These are phyloP conservation scores for Pachyrhynchus sulphureomaculatus DNA, from an alignment of 1,140 invertebrate species.

Conservation along the genomic window DNA sequence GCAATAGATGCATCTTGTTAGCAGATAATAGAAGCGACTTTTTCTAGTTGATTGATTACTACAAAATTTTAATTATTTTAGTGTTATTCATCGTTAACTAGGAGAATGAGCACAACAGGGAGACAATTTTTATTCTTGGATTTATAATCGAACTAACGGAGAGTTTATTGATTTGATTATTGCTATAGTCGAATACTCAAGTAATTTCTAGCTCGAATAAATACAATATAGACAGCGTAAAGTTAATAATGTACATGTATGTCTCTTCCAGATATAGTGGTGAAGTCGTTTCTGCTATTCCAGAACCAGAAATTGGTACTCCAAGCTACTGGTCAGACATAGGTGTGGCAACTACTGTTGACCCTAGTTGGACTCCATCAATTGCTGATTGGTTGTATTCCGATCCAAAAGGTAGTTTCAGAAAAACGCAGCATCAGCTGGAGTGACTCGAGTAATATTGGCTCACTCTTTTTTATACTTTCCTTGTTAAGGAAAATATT, in stretches of 20 bases:
- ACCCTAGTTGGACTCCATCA: no score
- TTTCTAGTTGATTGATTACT: no score
- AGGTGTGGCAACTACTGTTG: neutral
- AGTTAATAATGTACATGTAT: no score
- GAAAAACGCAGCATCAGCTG: neutral
- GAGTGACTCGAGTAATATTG: neutral
- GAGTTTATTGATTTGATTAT: no score
- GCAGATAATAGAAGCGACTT: no score
- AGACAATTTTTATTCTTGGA: no score
- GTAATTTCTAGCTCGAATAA: neutral
- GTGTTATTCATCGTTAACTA: no score
- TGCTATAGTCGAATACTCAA: neutral
- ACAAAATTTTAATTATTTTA: no score
- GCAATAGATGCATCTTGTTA: no score
- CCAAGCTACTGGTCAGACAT: conserved; percentile 7
- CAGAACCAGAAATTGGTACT: conserved; percentile 4
- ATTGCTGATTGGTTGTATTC: conserved; percentile 10
- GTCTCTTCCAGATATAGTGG: conserved; percentile 13
- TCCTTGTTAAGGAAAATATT: neutral
- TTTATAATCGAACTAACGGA: no score
- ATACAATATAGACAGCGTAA: no score
- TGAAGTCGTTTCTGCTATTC: neutral
- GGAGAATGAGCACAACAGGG: no score
- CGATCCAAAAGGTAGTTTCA: conserved; percentile 15
- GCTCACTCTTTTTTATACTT: neutral